Evolutionary conservation across 1,140 invertebrate species (phyloP), one percentile per base, ranked within the genome.

Genomic region (Heliconius melpomene): DNA sequence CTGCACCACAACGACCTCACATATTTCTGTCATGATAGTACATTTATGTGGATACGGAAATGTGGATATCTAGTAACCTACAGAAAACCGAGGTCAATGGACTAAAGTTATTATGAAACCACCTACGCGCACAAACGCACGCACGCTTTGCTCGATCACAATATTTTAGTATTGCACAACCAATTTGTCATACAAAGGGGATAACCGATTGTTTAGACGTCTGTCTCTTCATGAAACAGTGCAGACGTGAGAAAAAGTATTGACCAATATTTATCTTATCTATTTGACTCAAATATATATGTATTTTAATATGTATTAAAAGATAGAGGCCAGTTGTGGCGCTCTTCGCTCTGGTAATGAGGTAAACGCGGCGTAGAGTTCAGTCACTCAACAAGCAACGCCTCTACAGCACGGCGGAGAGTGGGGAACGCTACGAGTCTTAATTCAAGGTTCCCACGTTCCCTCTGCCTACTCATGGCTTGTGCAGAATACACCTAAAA

Each of bases 31-130:
- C 60, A 57, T 70, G 18, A 71, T 77, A 70, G 23, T 13, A 36
- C 7, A 50, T 76, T 76, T 52, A 38, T 50, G 23, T 82, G 71
- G 29, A 71, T 74, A 79, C 79, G 83, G 81, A 84, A 84, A 80
- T 75, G 72, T 73, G 36, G 29, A 78, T 85, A 75, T 85, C 83
- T 81, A 84, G 77, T 85, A 84, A 86, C 82, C 83, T 81, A 87
- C 84, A 84, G 85, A 81, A 83, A 76, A 73, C 77, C 87, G 88
- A 89, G 88, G 88, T 89, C 88, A 81, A 86, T 84, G 88, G 83
- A 87, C 85, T 81, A 78, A 79, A 79, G 84, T 72, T 81, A 82
- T 87, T 91, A 85, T 85, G 85, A 87, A 87, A 87, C 82, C 54
- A 52, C 70, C 73, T 79, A 83, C 79, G 83, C 78, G 78, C 78